A percentile compares a stretch with the other conserved stretches of the same genome.
phyloP scores from a whole-genome alignment of 1,140 invertebrate species.

The Sogatella furcifera region DNA sequence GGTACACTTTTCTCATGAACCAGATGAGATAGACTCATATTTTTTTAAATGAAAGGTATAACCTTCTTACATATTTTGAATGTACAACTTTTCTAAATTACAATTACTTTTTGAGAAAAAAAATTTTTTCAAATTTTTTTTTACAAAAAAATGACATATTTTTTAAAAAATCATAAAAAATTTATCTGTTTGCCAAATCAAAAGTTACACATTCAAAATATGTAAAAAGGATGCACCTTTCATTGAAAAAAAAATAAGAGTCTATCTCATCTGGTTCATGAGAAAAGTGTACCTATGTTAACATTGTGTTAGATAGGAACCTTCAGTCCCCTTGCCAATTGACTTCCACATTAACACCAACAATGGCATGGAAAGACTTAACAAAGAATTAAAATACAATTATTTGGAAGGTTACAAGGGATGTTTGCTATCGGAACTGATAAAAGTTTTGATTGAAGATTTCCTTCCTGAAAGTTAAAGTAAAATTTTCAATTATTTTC shows the following conservation, averaged over 20 bases:
- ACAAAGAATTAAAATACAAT: too few relatives aligned
- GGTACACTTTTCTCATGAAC: constrained; percentile 11
- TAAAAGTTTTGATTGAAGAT: too few relatives aligned
- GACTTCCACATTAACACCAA: too few relatives aligned
- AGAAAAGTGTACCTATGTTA: neutral
- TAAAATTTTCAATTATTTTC: too few relatives aligned
- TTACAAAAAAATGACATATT: neutral
- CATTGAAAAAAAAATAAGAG: neutral
- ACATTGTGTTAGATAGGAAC: neutral
- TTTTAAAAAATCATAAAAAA: neutral
- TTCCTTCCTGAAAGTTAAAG: too few relatives aligned
- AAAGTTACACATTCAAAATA: neutral
- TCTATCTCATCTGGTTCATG: neutral
- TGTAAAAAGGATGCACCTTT: neutral
- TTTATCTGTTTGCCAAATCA: neutral
- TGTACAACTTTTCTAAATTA: neutral
- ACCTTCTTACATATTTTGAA: neutral
- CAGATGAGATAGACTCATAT: constrained; percentile 3
- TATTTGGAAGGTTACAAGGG: too few relatives aligned
- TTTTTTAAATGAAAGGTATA: neutral
- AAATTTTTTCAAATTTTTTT: neutral
- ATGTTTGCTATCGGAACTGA: too few relatives aligned
- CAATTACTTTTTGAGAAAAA: neutral
- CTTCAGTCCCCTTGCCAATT: neutral
- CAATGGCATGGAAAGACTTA: too few relatives aligned